Conservation (phyloP, 2,113 vertebrate genomes). For the Pseudopipra pipra region DNA sequence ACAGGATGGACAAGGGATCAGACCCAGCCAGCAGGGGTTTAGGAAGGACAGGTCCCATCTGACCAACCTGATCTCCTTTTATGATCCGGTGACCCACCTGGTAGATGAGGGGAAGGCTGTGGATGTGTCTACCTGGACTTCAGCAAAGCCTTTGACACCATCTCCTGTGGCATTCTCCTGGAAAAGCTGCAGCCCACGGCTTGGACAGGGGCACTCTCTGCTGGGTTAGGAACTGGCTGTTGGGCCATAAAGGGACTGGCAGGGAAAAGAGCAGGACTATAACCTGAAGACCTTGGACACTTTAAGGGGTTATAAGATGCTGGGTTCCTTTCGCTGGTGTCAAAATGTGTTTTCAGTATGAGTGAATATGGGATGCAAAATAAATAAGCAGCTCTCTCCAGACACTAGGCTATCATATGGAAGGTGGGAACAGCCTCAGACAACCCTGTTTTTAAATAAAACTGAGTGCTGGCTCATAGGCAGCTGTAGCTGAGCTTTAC, state of each 20-base stretch:
- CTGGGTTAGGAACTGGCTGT: neutral
- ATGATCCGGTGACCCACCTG: too few species aligned
- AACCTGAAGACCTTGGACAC: neutral
- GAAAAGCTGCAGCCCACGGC: too few species aligned
- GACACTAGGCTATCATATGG: neutral
- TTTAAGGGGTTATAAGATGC: rapidly evolving
- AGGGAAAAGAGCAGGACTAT: neutral
- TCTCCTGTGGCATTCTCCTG: too few species aligned
- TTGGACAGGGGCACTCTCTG: too few species aligned
- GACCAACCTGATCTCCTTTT: too few species aligned
- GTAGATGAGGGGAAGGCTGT: too few species aligned
- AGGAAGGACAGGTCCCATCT: too few species aligned
- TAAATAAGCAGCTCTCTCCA: neutral
- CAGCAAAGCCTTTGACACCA: too few species aligned
- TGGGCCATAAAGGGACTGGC: neutral
- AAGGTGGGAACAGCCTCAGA: neutral
- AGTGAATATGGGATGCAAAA: rapidly evolving
- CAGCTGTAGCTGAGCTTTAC: neutral
- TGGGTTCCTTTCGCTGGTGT: neutral
- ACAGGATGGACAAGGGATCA: too few species aligned
- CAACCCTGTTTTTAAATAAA: neutral
- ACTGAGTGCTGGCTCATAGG: neutral
- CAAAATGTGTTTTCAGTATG: neutral
- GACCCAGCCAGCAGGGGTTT: too few species aligned
- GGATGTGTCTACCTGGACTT: too few species aligned